Percentiles rank a stretch among this genome's conserved stretches.
Evolutionary conservation across 2,113 vertebrate genomes (phyloP).

Genomic region (Serinus canaria): DNA sequence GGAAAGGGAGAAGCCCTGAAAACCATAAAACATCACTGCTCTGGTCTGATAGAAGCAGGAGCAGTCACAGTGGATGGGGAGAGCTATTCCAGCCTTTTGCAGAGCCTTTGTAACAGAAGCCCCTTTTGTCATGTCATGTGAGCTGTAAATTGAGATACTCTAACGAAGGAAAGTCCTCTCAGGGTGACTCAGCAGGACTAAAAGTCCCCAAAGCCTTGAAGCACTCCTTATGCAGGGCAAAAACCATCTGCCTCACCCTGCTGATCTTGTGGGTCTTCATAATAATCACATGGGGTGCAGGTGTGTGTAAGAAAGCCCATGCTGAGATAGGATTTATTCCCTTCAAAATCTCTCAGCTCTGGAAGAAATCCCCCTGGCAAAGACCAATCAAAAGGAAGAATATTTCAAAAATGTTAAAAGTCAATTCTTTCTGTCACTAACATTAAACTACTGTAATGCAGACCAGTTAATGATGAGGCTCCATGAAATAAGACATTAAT

Average conservation of each 20-base stretch:
- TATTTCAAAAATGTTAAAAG: constrained; percentile 55
- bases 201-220: background rate
- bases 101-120: background rate
- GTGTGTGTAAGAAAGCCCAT: background rate
- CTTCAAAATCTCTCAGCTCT: background rate
- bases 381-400: constrained; percentile 20
- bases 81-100: background rate
- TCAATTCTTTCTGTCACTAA: constrained; percentile 40
- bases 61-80: background rate
- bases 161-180: background rate
- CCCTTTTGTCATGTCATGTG: background rate
- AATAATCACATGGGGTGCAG: background rate
- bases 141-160: background rate
- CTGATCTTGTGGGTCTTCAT: background rate
- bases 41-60: background rate
- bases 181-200: background rate
- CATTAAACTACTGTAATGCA: constrained; percentile 65
- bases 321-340: background rate
- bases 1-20: background rate
- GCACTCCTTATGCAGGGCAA: background rate
- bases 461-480: constrained; percentile 64
- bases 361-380: background rate
- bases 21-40: background rate
- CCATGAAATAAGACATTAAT: constrained; percentile 75
- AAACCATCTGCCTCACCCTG: background rate